Conservation (phyloP, 2,888 invertebrate species). For the Parascotia fuliginaria region DNA sequence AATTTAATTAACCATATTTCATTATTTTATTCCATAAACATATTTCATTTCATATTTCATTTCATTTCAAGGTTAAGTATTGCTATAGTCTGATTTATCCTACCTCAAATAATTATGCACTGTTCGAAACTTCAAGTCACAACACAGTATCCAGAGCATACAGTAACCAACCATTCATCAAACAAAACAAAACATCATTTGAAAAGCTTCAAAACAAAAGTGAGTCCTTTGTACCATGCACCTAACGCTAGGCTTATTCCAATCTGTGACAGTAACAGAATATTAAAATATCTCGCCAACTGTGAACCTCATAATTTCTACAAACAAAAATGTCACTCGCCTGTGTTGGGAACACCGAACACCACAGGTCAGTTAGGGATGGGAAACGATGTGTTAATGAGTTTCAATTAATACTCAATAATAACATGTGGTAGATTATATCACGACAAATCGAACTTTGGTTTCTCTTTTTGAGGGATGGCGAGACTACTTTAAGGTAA, state of each 20-base stretch:
- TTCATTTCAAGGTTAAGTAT: no score
- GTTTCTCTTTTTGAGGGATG: no score
- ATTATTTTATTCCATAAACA: no score
- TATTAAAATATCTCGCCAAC: conserved; percentile 43
- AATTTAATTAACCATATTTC: no score
- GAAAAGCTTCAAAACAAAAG: not conserved
- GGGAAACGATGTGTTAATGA: conserved; percentile 9
- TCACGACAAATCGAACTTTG: no score
- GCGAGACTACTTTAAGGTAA: no score
- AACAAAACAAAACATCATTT: not conserved
- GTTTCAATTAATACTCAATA: not conserved
- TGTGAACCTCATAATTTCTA: conserved; percentile 46
- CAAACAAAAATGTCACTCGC: conserved; percentile 54
- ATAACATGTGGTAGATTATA: no score
- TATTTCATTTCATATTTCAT: no score
- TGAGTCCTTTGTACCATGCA: conserved; percentile 14
- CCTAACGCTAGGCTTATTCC: conserved; percentile 37
- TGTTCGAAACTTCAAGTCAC: no score
- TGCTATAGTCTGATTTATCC: no score
- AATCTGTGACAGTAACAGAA: conserved; percentile 38
- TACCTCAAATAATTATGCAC: no score
- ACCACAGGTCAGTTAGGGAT: conserved; percentile 44
- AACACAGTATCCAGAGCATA: no score
- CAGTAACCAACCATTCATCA: not conserved
- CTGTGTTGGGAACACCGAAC: conserved; percentile 36